Evolutionary conservation across 2,888 invertebrate species (phyloP).

Genomic region (Dryococelus australis): DNA sequence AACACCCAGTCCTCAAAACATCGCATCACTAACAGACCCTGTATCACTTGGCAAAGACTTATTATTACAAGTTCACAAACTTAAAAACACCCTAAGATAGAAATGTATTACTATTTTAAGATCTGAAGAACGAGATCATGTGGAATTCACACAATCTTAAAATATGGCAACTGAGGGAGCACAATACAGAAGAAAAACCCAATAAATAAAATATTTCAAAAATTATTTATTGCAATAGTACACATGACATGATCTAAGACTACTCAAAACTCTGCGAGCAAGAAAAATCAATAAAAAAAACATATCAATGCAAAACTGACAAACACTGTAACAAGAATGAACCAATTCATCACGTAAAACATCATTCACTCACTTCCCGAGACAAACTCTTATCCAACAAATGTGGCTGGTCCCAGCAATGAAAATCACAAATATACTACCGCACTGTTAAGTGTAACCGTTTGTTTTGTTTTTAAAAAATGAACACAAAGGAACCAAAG

Average conservation of each 20-base stretch:
- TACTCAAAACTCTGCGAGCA: background rate
- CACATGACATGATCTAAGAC: background rate
- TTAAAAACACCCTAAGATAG: no score
- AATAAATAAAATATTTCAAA: background rate
- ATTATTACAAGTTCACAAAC: no score
- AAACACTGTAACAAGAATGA: slow-evolving; percentile 2
- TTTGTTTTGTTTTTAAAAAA: background rate
- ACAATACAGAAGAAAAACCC: background rate
- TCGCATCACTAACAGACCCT: no score
- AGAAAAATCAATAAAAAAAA: background rate
- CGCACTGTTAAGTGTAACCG: background rate
- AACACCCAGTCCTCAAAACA: no score
- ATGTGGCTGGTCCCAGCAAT: background rate
- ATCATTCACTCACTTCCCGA: background rate
- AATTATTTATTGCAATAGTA: slow-evolving; percentile 4
- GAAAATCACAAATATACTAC: background rate
- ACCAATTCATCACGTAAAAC: background rate
- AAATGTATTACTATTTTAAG: no score
- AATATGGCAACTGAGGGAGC: no score
- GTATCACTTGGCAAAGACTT: no score
- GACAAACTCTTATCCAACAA: background rate
- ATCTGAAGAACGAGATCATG: no score
- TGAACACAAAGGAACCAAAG: background rate
- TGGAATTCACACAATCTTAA: no score
- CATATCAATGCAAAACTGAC: background rate